Conservation (phyloP, 2,113 vertebrate genomes). For the Copsychus sechellarum region DNA sequence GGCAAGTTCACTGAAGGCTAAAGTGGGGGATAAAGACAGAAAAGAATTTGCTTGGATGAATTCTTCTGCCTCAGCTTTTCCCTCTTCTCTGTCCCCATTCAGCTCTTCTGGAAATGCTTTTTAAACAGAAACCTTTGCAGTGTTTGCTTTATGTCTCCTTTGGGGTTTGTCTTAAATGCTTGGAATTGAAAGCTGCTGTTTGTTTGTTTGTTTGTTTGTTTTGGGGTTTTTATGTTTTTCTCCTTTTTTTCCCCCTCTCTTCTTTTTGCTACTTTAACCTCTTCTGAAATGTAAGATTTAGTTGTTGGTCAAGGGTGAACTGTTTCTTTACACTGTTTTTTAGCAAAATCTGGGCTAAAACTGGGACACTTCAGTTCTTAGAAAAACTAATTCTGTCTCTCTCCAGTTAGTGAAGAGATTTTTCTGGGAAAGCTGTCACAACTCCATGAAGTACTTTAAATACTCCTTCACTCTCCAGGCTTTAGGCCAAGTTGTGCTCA, state of each 20-base stretch:
- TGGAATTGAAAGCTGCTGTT: background rate
- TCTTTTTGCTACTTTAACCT: background rate
- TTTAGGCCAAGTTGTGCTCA: background rate
- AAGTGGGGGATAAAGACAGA: background rate
- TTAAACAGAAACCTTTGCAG: background rate
- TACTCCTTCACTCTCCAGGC: background rate
- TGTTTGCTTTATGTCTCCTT: background rate
- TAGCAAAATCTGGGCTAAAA: background rate
- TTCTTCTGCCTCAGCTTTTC: background rate
- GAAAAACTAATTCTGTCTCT: background rate
- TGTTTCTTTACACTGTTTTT: background rate
- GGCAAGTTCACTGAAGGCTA: background rate
- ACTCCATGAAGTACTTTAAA: background rate
- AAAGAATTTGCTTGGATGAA: background rate
- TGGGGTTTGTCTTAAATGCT: background rate
- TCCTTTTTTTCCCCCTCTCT: fast-evolving
- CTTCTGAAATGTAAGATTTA: background rate
- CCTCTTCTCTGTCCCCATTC: background rate
- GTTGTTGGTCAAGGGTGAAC: background rate
- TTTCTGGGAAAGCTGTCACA: background rate
- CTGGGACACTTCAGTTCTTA: background rate
- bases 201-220: no score
- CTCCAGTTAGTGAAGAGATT: conserved; percentile 12
- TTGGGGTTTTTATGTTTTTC: fast-evolving
- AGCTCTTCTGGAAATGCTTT: background rate